Base-by-base conservation (phyloP, 2,888 invertebrate species). In the Meteorus colon region DNA sequence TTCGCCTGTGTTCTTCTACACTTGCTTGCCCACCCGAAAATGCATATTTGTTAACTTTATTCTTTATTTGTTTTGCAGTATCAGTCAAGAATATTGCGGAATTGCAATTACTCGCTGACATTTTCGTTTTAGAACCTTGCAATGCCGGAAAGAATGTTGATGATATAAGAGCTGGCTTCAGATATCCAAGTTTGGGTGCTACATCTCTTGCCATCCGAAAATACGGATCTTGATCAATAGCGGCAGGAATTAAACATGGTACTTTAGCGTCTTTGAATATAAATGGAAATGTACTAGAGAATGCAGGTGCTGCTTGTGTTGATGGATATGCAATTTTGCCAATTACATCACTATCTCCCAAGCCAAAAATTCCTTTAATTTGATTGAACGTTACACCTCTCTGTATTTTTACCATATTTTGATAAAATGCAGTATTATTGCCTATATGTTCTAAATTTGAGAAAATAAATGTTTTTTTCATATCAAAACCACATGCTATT, bases 181-280 rank as follows among this genome's bases (percentile, higher is more conserved):
- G 94, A 90, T 94, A 92, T 83, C 97, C 95, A 16, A 99, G 91
- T 14, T 95, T 93, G 0, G 98, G 97, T 0, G 98, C 97, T n/a
- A 98, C 98, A 91, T 99, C 99, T 73, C 99, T 93, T 0, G 98
- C 96, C 98, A 99, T 98, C 45, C 99, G 93, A 91, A 99, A 99
- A 90, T 99, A 99, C 0, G 99, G 99, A 91, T 99, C 99, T 92
- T 99, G 99, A 91, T 99, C 99, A 81, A 99, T 99, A 10, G 98
- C 99, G 90, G 99, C 99, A 0, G 99, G 99, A 80, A 99, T 98
- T 3, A 98, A 91, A 85, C 95, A 95, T 4, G 93, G 94, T 66
- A 97, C 91, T 84, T 95, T 94, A 85, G 94, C 93, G 70, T 93
- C 91, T 0, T 93, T 94, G 89, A 99, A 99, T 86, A 98, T 96